phyloP scores from a whole-genome alignment of 1,140 invertebrate genomes.

The Araneus ventricosus region DNA sequence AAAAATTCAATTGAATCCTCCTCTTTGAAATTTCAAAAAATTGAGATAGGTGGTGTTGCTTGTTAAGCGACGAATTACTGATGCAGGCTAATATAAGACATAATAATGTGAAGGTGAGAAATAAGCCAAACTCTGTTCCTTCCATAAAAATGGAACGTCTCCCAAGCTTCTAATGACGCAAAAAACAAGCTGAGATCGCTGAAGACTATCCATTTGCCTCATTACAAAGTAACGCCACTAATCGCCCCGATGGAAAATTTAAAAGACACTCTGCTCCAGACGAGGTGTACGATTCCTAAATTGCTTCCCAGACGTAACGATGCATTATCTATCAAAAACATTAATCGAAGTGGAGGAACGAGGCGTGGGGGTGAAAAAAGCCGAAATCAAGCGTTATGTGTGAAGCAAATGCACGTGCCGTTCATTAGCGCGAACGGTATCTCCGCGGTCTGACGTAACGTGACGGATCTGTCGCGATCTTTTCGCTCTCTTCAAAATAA shows the following conservation, averaged over 20 bases:
- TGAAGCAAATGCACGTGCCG: slow-evolving; percentile 9
- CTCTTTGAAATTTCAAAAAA: too few species aligned
- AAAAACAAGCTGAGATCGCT: background rate
- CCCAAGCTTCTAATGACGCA: background rate
- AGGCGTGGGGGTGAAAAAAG: background rate
- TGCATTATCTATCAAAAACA: slow-evolving; percentile 32
- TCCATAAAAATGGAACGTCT: background rate
- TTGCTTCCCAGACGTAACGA: slow-evolving; percentile 36
- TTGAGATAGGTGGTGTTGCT: too few species aligned
- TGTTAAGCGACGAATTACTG: too few species aligned
- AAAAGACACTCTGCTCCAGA: background rate
- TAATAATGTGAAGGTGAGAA: too few species aligned
- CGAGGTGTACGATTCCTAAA: background rate
- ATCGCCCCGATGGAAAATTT: background rate
- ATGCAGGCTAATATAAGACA: too few species aligned
- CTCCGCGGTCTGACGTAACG: slow-evolving; percentile 25
- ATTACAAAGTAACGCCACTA: background rate
- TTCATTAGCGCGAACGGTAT: slow-evolving; percentile 50
- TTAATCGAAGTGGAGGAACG: background rate
- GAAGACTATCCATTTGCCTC: background rate
- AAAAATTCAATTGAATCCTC: too few species aligned
- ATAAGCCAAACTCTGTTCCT: background rate
- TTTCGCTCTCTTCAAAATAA: slow-evolving; percentile 40
- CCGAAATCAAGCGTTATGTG: background rate
- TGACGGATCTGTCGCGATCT: slow-evolving; percentile 30